These are phyloP conservation scores for Corythoichthys haematopterus DNA, from an alignment of 2,113 vertebrate genomes.

Conservation along the genomic window DNA sequence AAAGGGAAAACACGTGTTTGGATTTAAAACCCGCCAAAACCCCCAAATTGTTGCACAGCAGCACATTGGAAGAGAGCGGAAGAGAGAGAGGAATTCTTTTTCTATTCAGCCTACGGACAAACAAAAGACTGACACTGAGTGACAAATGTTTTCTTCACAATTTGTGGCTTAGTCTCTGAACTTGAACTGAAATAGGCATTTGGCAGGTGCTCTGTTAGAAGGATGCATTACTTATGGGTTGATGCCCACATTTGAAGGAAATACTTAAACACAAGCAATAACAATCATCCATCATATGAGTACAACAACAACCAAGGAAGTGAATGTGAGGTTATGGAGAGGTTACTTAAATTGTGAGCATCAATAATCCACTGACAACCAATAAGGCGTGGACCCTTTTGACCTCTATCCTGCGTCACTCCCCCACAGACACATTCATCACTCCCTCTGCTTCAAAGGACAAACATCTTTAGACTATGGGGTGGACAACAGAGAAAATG, in stretches of 20 bases:
- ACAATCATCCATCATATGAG: conserved; percentile 20
- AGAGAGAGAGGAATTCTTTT: conserved; percentile 32
- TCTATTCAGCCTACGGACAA: conserved; percentile 47
- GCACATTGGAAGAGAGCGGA: conserved; percentile 4
- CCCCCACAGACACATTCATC: conserved; percentile 66
- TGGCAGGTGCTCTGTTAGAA: conserved; percentile 22
- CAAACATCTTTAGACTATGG: conserved; percentile 43
- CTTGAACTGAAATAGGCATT: conserved; percentile 23
- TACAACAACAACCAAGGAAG: conserved; percentile 19
- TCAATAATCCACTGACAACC: conserved; percentile 62
- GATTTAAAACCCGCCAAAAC: conserved; percentile 38
- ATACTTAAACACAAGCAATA: conserved; percentile 14
- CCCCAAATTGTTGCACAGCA: conserved; percentile 13
- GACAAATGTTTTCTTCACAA: conserved; percentile 60
- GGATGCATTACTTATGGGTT: neutral
- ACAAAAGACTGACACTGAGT: conserved; percentile 49
- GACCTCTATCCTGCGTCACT: conserved; percentile 46
- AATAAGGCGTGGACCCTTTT: conserved; percentile 52
- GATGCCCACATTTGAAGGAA: conserved; percentile 6
- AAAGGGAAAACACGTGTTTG: conserved; percentile 36
- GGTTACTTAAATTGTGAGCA: conserved; percentile 49
- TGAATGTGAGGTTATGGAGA: conserved; percentile 50
- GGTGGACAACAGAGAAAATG: conserved; percentile 31
- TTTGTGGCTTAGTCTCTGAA: conserved; percentile 35
- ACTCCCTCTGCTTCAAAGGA: conserved; percentile 33